These are phyloP conservation scores for Trididemnum miniatum DNA, from an alignment of 23 tunicate species.

Conservation along the genomic window DNA sequence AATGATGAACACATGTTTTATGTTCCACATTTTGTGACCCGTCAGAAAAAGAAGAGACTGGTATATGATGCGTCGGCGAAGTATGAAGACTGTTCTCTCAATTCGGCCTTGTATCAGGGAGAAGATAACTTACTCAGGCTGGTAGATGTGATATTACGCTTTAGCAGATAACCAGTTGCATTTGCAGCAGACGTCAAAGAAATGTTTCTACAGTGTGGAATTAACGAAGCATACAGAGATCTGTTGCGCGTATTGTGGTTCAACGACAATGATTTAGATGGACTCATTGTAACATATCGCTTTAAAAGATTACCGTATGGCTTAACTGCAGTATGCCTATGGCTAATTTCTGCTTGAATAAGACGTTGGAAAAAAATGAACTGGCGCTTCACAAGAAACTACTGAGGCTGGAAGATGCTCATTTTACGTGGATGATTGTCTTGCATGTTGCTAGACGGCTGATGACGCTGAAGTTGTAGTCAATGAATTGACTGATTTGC, in stretches of 20 bases:
- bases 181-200: background rate
- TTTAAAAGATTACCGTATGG: constrained; percentile 26
- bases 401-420: background rate
- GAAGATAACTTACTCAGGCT: constrained; percentile 5
- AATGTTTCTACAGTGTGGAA: constrained; percentile 14
- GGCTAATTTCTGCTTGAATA: constrained; percentile 11
- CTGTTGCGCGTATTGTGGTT: constrained; percentile 13
- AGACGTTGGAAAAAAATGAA: background rate
- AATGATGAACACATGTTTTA: background rate
- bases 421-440: constrained; percentile 18
- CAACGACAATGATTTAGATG: constrained; percentile 14
- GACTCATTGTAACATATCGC: constrained; percentile 1
- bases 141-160: background rate
- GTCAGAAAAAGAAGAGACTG: constrained; percentile 10
- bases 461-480: background rate
- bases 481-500: background rate
- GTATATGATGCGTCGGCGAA: constrained; percentile 29
- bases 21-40: constrained; percentile 18
- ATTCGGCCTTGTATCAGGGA: constrained; percentile 1
- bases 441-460: background rate
- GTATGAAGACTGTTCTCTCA: background rate
- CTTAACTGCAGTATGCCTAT: constrained; percentile 16
- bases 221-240: constrained; percentile 1
- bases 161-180: constrained; percentile 9
- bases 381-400: background rate